phyloP scores from a whole-genome alignment of 2,888 invertebrate species.

The Phania funesta region DNA sequence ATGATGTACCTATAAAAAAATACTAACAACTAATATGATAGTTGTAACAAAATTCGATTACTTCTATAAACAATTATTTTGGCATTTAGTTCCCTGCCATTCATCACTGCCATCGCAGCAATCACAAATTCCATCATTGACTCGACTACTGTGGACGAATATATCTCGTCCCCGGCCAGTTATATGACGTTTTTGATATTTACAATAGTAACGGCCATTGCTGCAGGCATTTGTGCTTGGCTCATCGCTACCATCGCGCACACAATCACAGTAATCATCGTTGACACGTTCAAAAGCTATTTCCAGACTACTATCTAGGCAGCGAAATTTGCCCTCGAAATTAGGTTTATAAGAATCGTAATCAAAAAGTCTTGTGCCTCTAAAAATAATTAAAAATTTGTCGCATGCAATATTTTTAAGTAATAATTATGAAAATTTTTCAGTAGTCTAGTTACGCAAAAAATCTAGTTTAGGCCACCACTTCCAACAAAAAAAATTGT shows the following conservation, averaged over 20 bases:
- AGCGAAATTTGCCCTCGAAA: conserved; percentile 80
- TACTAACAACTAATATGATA: neutral
- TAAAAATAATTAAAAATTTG: conserved; percentile 58
- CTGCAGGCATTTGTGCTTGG: conserved; percentile 94
- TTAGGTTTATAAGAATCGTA: conserved; percentile 80
- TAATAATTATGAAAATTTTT: too few relatives aligned
- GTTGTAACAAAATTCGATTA: neutral
- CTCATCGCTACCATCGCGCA: conserved; percentile 87
- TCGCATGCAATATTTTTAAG: too few relatives aligned
- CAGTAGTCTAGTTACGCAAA: too few relatives aligned
- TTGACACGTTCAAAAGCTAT: conserved; percentile 85
- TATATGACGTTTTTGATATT: conserved; percentile 79
- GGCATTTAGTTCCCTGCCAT: conserved; percentile 81
- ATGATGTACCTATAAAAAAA: conserved; percentile 14
- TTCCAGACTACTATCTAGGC: conserved; percentile 80
- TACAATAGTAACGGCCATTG: conserved; percentile 91
- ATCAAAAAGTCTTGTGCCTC: conserved; percentile 80
- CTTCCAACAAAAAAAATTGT: too few relatives aligned
- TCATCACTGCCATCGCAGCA: conserved; percentile 97
- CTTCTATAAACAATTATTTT: conserved; percentile 74
- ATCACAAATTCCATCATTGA: conserved; percentile 97
- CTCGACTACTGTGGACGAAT: conserved; percentile 87
- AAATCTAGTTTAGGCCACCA: too few relatives aligned
- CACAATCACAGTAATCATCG: conserved; percentile 93
- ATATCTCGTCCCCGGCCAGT: conserved; percentile 78